Conservation (phyloP, 2,888 invertebrate genomes). For the Melolontha melolontha region DNA sequence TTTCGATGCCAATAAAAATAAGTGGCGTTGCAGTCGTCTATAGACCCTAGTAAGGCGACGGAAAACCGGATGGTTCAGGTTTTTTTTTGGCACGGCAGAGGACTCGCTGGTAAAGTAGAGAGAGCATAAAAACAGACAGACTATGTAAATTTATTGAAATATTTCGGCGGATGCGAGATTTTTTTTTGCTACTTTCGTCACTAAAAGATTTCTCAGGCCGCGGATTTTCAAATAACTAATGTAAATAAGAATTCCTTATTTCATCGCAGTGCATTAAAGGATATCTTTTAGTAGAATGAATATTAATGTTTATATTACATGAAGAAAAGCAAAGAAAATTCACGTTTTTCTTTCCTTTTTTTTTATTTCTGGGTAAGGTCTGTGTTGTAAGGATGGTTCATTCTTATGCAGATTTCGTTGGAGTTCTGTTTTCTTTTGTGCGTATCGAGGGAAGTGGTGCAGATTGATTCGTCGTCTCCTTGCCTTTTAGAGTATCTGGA, state of each 20-base stretch:
- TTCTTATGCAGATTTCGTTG: constrained; percentile 23
- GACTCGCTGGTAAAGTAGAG: background rate
- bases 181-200: constrained; percentile 48
- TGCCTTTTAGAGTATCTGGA: background rate
- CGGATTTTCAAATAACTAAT: constrained; percentile 59
- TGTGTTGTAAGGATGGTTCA: constrained; percentile 7
- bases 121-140: constrained; percentile 34
- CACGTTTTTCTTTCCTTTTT: background rate
- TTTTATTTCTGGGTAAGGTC: background rate
- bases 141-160: constrained; percentile 61
- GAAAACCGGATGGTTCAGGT: constrained; percentile 1
- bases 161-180: constrained; percentile 48
- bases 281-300: constrained; percentile 29
- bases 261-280: constrained; percentile 34
- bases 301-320: constrained; percentile 30
- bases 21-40: constrained; percentile 25
- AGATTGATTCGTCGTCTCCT: constrained; percentile 11
- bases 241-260: constrained; percentile 60
- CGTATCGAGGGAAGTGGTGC: constrained; percentile 4
- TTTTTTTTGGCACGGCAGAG: no score
- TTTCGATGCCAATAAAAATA: constrained; percentile 38
- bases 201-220: constrained; percentile 34
- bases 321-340: background rate
- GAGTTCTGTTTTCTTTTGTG: constrained; percentile 11
- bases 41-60: background rate